Conservation (phyloP, 2,113 vertebrate species). For the Nycticebus coucang region DNA sequence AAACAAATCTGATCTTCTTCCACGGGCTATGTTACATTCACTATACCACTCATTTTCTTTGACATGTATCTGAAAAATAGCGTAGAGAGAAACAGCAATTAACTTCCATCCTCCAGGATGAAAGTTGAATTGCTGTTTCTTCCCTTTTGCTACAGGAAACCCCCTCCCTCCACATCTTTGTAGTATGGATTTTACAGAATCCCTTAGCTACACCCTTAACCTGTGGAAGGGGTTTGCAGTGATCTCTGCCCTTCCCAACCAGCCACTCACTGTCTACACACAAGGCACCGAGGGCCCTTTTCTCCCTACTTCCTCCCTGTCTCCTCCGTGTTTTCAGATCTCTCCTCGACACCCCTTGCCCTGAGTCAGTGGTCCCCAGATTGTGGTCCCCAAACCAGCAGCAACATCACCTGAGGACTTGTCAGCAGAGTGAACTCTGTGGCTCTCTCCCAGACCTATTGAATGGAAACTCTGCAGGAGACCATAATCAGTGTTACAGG, state of each 20-base stretch:
- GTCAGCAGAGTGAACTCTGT: not conserved
- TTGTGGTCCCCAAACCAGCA: not conserved
- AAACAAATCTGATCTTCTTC: conserved; percentile 25
- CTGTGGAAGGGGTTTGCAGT: not conserved
- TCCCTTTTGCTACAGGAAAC: not conserved
- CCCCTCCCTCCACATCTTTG: not conserved
- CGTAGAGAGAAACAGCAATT: not conserved
- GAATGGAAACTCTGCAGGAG: not conserved
- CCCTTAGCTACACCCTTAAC: not conserved
- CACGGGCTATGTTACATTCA: not conserved
- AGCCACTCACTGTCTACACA: not conserved
- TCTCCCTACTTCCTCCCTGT: not conserved
- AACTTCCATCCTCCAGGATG: not conserved
- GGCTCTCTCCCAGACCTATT: not conserved
- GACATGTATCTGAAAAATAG: not conserved
- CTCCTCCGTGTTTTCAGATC: not conserved
- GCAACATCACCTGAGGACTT: not conserved
- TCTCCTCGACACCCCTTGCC: not conserved
- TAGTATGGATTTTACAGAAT: not conserved
- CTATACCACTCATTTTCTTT: not conserved
- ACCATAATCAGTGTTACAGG: not conserved
- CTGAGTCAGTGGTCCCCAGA: not conserved
- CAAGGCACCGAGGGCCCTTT: not conserved
- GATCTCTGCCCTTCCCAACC: not conserved
- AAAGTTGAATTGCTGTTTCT: not conserved